Evolutionary conservation across 2,113 vertebrate species (phyloP), one percentile per base, ranked within the genome.

Genomic region (Sphyrna mokarran): DNA sequence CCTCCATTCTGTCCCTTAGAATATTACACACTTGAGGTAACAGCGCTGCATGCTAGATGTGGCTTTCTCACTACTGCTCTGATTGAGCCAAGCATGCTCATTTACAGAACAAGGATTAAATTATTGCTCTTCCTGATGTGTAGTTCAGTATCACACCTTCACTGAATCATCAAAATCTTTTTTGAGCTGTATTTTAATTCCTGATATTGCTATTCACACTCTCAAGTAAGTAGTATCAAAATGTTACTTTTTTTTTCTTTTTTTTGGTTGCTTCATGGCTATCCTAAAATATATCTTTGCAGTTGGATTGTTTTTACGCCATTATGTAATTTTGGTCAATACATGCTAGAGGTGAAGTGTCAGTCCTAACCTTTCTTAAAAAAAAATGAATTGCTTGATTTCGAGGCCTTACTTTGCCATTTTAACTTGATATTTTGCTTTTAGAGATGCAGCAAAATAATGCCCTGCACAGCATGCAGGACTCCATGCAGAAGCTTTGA

Each of bases 391-490:
- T 76, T 72, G 23, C 1, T 68, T 5, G 94, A 40, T 72, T 76
- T 72, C 14, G 0, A 76, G 26, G 48, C 66, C 70, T 40, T 94
- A 96, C 58, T 43, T 70, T 96, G 58, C 96, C 96, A 96, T 48
- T 96, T 96, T 2, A 0, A 97, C 97, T 97, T 97, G 96, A 97
- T 96, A 95, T 94, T 96, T 95, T 95, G 40, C 69, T 97, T 98
- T 97, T 98, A 99, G 99, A 98, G 98, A 96, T 98, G 98, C 97
- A 98, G 98, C 97, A 99, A 99, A 98, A 98, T 99, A 96, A 98
- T 98, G 72, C 98, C 97, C 97, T 99, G 99, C 97, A 98, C 97
- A 97, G 98, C 98, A 96, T 99, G 99, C 97, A 99, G 98, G 97
- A 97, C 98, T 83, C 98, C 99, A 97, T 99, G 99, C 97, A 98